These are phyloP conservation scores for Euthynnus affinis DNA, from an alignment of 2,797 vertebrate species.

Conservation along the genomic window DNA sequence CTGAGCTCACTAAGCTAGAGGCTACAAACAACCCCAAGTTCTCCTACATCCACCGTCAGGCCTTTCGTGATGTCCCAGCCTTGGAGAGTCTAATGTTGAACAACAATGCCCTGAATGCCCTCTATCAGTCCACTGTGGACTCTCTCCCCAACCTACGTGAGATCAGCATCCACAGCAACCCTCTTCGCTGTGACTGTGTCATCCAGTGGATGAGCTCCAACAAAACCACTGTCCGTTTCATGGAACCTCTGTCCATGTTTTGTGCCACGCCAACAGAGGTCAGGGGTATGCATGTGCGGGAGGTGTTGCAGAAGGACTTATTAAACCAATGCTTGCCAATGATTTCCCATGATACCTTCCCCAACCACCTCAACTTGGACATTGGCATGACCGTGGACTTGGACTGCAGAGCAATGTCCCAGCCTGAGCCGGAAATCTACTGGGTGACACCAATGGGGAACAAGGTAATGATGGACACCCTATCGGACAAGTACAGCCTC, in stretches of 20 bases:
- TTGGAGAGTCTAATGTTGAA: constrained; percentile 98
- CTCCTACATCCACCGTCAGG: constrained; percentile 92
- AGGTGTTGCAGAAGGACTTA: constrained; percentile 88
- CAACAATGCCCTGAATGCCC: constrained; percentile 94
- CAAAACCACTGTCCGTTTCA: constrained; percentile 94
- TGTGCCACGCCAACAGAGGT: constrained; percentile 93
- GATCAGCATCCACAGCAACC: constrained; percentile 97
- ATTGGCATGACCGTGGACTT: constrained; percentile 90
- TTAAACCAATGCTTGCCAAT: constrained; percentile 94
- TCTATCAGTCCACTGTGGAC: constrained; percentile 94
- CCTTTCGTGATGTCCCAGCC: constrained; percentile 94
- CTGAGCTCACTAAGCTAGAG: constrained; percentile 97
- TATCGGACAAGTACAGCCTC: constrained; percentile 93
- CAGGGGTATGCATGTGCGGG: constrained; percentile 91
- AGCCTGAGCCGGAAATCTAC: constrained; percentile 97
- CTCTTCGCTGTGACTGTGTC: constrained; percentile 94
- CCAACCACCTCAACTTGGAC: constrained; percentile 92
- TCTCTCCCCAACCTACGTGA: constrained; percentile 95
- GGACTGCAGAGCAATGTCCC: constrained; percentile 96
- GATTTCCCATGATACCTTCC: constrained; percentile 94
- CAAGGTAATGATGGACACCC: constrained; percentile 91
- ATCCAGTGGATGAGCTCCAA: constrained; percentile 97
- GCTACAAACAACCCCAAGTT: constrained; percentile 98
- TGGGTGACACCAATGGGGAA: constrained; percentile 97
- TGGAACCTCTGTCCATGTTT: constrained; percentile 97